Base-by-base conservation (phyloP, 2,797 vertebrate genomes). In the Psittacula echo region DNA sequence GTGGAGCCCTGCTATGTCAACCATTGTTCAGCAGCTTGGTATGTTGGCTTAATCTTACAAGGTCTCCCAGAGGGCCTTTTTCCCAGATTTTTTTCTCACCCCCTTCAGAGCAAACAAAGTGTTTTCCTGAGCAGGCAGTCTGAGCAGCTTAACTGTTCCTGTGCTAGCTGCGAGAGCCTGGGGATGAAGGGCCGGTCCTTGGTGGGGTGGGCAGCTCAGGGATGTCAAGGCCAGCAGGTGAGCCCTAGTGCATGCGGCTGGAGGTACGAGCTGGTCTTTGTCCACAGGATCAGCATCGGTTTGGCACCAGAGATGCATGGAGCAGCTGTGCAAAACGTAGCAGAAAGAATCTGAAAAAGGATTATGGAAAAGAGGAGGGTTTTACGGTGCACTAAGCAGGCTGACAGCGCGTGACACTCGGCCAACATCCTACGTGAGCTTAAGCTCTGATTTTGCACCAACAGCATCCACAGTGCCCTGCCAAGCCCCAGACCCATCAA, bases 21-120 rank as follows among this genome's bases (percentile, higher is more conserved):
- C 91, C 85, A 83, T 62, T 91, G 91, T 81, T 93, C 95, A 96
- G 93, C 94, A 91, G 82, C 92, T 91, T 92, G 90, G 68, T 54
- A 51, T 92, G 75, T 85, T 93, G 94, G 87, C 86, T 91, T 85
- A n/a, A 94, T 87, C 82, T 72, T 50, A 65, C 72, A 83, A 89
- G 92, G 87, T 93, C 82, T 94, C 95, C 82, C 93, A 95, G 66
- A 89, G 91, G 85, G 87, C 76, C 68, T 83, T 94, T 92, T 58
- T 54, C 24, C 68, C 79, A 72, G 78, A 41, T 78, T 72, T 93
- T 90, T 92, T 92, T 61, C 68, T 84, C 62, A 47, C 29, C 64
- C 37, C 39, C 75, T 62, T 87, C 84, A 92, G 84, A 89, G 85
- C 79, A 90, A 93, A 78, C 42, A 13, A 72, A 94, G 60, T 32